Evolutionary conservation across 2,797 vertebrate species (phyloP), one percentile per base, ranked within the genome.

Genomic region (Esox masquinongy): DNA sequence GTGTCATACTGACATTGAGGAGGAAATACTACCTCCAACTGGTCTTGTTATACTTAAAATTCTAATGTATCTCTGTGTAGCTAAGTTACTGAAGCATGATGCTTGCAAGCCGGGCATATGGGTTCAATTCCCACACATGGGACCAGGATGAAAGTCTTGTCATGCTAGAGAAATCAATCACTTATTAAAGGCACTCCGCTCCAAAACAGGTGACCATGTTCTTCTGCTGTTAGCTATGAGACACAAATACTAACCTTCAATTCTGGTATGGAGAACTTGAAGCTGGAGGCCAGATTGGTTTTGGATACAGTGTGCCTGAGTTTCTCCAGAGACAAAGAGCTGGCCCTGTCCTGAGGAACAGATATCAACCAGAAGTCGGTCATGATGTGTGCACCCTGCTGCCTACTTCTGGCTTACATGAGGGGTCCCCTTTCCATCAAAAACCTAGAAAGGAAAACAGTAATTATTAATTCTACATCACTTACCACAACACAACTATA

Each of bases 331-430:
- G 95, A 95, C 83, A 94, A 92, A 47, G 93, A 83, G 82, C 95
- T 99, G 76, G 93, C 93, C 90, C 97, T 96, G 88, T 99, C 97
- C 75, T 97, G 93, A 0, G 98, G 98, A 72, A 96, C 95, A 9
- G 97, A 97, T 91, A 99, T 96, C 77, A 99, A 83, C 97, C 96
- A 98, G 84, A 97, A 94, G 84, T 99, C 97, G 0, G 94, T 93
- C 96, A 97, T 98, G 89, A 91, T 78, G 81, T 67, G 49, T 31
- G 59, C 61, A 1, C 36, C 50, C 66, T 79, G 53, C 29, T 59
- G 39, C 61, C 49, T 24, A 9, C 19, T 19, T 36, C 73, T 66
- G 39, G 8, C 73, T 83, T 39, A 72, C 68, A 67, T 24, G 70
- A 17, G 66, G 56, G 26, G n/a, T 68, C 72, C 29, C 17, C 4